phyloP scores from a whole-genome alignment of 35 echinoderm and acorn worm genomes.

The Eucidaris tribuloides region DNA sequence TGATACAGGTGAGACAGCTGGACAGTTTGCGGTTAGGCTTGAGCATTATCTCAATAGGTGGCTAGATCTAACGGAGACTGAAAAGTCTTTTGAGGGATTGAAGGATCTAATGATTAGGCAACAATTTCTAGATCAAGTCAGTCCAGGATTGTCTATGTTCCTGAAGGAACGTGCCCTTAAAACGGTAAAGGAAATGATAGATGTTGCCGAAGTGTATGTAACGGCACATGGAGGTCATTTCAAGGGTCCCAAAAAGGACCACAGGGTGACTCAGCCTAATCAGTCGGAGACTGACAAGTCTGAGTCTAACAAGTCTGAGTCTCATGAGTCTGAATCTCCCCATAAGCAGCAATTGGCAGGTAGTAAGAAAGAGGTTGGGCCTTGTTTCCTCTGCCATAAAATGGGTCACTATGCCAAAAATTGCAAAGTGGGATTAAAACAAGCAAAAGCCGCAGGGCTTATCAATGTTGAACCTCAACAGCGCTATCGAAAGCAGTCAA shows the following conservation, averaged over 20 bases:
- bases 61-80: slow-evolving; percentile 15
- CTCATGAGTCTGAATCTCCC: not conserved
- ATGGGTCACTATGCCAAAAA: not conserved
- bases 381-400: slow-evolving; percentile 1
- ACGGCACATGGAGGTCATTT: slow-evolving; percentile 21
- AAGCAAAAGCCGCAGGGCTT: not conserved
- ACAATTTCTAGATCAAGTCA: slow-evolving; percentile 36
- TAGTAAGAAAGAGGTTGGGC: not conserved
- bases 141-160: slow-evolving; percentile 40
- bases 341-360: too few species aligned
- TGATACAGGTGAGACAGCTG: slow-evolving; percentile 26
- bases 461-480: not conserved
- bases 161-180: slow-evolving; percentile 45
- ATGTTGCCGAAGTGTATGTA: slow-evolving; percentile 51
- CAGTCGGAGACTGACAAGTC: too few species aligned
- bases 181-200: not conserved
- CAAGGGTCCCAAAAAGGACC: not conserved
- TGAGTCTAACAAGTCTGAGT: not conserved
- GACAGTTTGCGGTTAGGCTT: slow-evolving; percentile 29
- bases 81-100: slow-evolving; percentile 17
- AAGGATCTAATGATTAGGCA: slow-evolving; percentile 51
- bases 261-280: not conserved
- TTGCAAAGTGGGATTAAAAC: not conserved
- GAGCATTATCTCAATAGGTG: slow-evolving; percentile 22
- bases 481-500: not conserved